Evolutionary conservation across 2,888 invertebrate species (phyloP), one percentile per base, ranked within the genome.

Genomic region (Tubulanus polymorphus): DNA sequence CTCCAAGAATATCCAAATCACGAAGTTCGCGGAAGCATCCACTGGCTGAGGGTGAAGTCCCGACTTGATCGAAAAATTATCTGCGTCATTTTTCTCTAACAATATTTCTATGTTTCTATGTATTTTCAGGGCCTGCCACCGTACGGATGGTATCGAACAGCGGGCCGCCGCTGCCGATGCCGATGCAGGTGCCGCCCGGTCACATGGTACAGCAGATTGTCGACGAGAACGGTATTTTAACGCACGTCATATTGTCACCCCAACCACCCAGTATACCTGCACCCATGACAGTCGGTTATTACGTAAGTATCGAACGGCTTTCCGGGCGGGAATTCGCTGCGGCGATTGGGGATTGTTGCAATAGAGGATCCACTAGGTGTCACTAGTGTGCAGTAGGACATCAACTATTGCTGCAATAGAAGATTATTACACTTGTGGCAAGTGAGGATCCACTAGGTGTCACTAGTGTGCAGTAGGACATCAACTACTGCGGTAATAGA

Each of bases 121-220:
- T 58, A 15, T 5, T 63, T 82, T 79, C 80, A 89, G 90, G 90
- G 78, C 90, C 90, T 75, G 88, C 89, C 78, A 88, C 89, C 64
- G 88, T 91, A 69, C 87, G 89, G 70, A 89, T 91, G 89, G 88
- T 90, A 70, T 88, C 89, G 67, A 88, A 88, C 72, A 87, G 86
- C 80, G 86, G 86, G 67, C 88, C 88, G 57, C 88, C 88, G 54
- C 84, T 88, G 71, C 87, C 90, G 60, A 88, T 93, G 85, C 92
- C 91, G 54, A 90, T 93, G 76, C 90, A 92, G 82, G 91, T 93
- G 69, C 92, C 93, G 60, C 90, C 90, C 54, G 93, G 90, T 64
- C 90, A 93, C 83, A 87, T 90, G 78, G 90, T 93, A 76, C 89
- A 89, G 79, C 93, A 91, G 78, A 91, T 93, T 74, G 87, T 93